These are phyloP conservation scores for Tenebrio molitor DNA, from an alignment of 1,140 invertebrate genomes.

Conservation along the genomic window DNA sequence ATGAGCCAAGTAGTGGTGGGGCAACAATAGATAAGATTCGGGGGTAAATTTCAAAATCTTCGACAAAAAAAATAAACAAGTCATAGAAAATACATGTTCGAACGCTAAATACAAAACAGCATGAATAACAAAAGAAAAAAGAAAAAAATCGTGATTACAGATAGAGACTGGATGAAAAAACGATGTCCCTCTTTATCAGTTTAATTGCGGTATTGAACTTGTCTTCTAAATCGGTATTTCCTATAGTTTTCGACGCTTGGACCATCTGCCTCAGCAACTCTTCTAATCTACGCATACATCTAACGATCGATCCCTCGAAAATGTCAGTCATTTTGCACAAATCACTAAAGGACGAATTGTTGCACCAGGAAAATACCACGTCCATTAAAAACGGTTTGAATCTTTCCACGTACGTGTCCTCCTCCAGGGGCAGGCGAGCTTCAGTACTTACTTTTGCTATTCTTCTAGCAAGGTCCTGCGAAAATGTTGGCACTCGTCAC, in stretches of 20 bases:
- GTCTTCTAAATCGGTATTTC: slow-evolving; percentile 95
- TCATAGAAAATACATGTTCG: too few species aligned
- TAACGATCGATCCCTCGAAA: slow-evolving; percentile 99
- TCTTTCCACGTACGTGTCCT: slow-evolving; percentile 91
- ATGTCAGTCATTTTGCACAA: slow-evolving; percentile 98
- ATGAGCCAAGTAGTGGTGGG: too few species aligned
- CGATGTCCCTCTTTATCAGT: slow-evolving; percentile 96
- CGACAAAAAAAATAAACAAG: too few species aligned
- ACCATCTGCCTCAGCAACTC: slow-evolving; percentile 95
- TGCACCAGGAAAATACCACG: slow-evolving; percentile 97
- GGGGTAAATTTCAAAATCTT: too few species aligned
- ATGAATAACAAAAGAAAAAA: background rate
- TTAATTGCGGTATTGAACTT: slow-evolving; percentile 96
- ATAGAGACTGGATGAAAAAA: slow-evolving; percentile 99
- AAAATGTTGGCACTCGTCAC: slow-evolving; percentile 42
- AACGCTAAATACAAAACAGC: background rate
- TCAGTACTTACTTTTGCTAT: slow-evolving; percentile 95
- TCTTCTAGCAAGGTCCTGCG: slow-evolving; percentile 86
- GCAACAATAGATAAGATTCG: too few species aligned
- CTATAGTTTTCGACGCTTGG: slow-evolving; percentile 97
- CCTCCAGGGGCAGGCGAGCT: slow-evolving; percentile 91
- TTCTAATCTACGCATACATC: slow-evolving; percentile 96
- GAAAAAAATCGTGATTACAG: slow-evolving; percentile 73
- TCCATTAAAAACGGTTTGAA: slow-evolving; percentile 98
- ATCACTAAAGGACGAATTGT: slow-evolving; percentile 91